Percentiles rank a stretch among this genome's conserved stretches.
phyloP scores from a whole-genome alignment of 2,113 vertebrate genomes.

The Menura novaehollandiae region DNA sequence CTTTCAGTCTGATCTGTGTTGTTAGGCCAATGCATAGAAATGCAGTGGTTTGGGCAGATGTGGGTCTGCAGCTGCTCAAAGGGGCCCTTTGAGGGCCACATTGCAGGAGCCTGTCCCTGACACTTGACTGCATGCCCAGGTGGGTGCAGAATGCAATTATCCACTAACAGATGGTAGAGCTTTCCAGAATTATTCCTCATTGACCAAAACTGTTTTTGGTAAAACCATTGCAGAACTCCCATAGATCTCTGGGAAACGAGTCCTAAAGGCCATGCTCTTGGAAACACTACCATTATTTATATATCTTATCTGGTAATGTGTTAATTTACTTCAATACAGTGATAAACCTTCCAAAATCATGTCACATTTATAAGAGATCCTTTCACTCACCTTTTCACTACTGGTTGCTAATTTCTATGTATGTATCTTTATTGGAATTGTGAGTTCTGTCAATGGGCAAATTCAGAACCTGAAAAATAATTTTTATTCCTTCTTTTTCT shows the following conservation, averaged over 20 bases:
- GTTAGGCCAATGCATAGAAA: neutral
- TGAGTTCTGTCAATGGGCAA: neutral
- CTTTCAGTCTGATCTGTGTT: neutral
- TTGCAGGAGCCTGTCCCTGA: neutral
- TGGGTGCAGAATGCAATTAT: neutral
- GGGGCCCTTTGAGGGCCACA: neutral
- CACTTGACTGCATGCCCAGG: neutral
- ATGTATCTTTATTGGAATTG: neutral
- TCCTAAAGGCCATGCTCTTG: neutral
- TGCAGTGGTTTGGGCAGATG: neutral
- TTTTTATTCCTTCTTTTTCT: neutral
- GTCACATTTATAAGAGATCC: neutral
- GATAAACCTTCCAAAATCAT: neutral
- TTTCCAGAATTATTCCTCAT: neutral
- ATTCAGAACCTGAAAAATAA: neutral
- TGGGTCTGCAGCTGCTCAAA: neutral
- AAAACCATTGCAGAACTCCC: neutral
- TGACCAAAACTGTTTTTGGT: neutral
- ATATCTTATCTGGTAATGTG: neutral
- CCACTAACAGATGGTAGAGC: rapidly evolving
- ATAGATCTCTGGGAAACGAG: neutral
- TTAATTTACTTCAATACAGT: neutral
- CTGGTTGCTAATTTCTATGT: neutral
- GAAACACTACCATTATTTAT: neutral
- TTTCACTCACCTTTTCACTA: neutral